These are phyloP conservation scores for Tetrapedia diversipes DNA, from an alignment of 2,888 invertebrate species.

Conservation along the genomic window DNA sequence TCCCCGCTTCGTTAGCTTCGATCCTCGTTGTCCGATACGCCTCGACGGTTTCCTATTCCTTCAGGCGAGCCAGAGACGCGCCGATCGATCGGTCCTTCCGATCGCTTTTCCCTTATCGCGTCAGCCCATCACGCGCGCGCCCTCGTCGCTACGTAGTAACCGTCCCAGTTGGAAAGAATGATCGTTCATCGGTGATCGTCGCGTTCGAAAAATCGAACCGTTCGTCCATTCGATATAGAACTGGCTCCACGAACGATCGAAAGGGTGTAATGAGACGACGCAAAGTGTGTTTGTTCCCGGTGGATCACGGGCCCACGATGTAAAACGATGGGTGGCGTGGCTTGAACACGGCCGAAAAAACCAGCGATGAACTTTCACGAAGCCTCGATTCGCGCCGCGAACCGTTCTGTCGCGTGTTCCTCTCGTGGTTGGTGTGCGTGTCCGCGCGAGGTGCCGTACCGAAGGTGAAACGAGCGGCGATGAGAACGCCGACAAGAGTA, in stretches of 20 bases:
- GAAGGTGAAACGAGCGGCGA: conserved; percentile 44
- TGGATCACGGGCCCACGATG: conserved; percentile 40
- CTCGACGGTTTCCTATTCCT: conserved; percentile 43
- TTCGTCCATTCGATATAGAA: no score
- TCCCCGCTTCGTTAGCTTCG: conserved; percentile 44
- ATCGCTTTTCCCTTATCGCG: neutral
- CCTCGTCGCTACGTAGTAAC: neutral
- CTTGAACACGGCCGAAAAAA: neutral
- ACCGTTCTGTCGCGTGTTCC: conserved; percentile 17
- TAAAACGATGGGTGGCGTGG: conserved; percentile 23
- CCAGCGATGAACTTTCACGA: conserved; percentile 49
- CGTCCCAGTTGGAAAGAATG: neutral
- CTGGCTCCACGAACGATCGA: neutral
- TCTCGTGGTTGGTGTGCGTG: conserved; percentile 17
- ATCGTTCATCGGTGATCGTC: neutral
- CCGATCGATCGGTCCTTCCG: conserved; percentile 9
- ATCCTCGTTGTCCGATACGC: conserved; percentile 29
- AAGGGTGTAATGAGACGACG: conserved; percentile 56
- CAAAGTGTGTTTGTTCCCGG: conserved; percentile 24
- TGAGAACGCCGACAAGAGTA: conserved; percentile 37
- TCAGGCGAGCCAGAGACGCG: conserved; percentile 24
- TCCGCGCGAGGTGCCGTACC: conserved; percentile 7
- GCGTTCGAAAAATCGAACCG: neutral
- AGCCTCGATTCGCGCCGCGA: conserved; percentile 16
- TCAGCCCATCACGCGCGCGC: no score